Evolutionary conservation across 2,888 invertebrate genomes (phyloP), one percentile per base, ranked within the genome.

Genomic region (Microctonus hyperodae): DNA sequence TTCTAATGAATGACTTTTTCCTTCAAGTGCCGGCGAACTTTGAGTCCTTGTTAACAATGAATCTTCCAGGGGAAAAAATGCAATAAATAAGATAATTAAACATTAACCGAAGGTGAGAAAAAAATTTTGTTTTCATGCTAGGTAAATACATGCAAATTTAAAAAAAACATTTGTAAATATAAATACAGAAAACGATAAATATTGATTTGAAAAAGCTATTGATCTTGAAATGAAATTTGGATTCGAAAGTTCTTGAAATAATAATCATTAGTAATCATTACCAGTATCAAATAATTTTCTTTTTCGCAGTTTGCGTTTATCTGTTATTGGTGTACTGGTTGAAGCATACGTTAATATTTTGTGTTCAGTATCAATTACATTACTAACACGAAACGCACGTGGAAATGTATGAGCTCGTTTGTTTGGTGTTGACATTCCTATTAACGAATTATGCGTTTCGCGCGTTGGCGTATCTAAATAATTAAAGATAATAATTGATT

Each of bases 1-100:
- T 69, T 86, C 86, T 50, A 86, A 86, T 44, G 86, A 86, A 74
- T 85, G 84, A 69, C 85, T 86, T 70, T 86, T 85, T 64, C 83
- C 82, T 28, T 86, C 82, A 70, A 85, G 81, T 57, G 75, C 74
- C 48, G 85, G 80, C 69, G 84, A 85, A 74, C 84, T 83, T 69
- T 81, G 77, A 70, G 78, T 83, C 11, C 77, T 72, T 6, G 69
- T 53, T 40, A 78, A 74, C 62, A 72, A 65, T n/a, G 71, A 66
- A 60, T 76, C 78, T 68, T 64, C 64, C 40, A 69, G 59, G 33
- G 64, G 73, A 5, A 6, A 16, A 57, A 69, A 61, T 31, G 53
- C 25, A 16, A 53, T 31, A 28, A n/a, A 51, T 16, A 13, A 40
- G n/a, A 16, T 35, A 23, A 7, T 4, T 7, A 1, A 23, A 2